Evolutionary conservation across 2,797 vertebrate species (phyloP), one percentile per base, ranked within the genome.

Genomic region (Gymnoscopelus braueri): DNA sequence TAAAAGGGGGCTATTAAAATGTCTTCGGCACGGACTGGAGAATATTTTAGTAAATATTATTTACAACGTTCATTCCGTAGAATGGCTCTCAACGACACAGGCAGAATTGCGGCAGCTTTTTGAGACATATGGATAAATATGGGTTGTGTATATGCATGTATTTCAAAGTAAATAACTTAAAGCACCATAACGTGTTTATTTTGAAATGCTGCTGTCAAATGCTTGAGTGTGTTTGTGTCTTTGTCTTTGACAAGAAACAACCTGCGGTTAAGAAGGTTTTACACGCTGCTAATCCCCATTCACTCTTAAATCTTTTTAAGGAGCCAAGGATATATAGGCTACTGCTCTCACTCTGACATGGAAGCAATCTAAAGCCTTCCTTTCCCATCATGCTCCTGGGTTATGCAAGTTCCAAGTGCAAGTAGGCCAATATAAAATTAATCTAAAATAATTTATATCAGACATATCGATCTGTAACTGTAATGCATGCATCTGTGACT

Each of bases 271-370:
- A 67, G 71, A 57, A 2, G 26, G 26, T 62, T 9, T 62, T 39
- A 49, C 65, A 47, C 35, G 5, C 11, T 0, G 59, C 58, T 77
- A 73, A 82, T 78, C 67, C 50, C 60, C 65, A 76, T 39, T 69
- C 3, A 29, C 26, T 58, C 50, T 63, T 39, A 7, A 58, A 23
- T 19, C 6, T 58, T 75, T 29, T 69, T 74, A 62, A 64, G 19
- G 69, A 71, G 49, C 29, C 47, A 69, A 69, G 47, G 60, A 59
- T 12, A 1, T 26, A 29, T 29, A 29, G 26, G 26, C 26, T 29
- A 29, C 47, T 55, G 54, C 24, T 63, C 23, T 61, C 52, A 65
- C n/a, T 57, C 47, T 24, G 32, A 19, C 35, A 52, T 35, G 51
- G 51, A 51, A 1, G 8, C 56, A 55, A 32, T 50, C 24, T 54